Conservation (phyloP, 2,797 vertebrate genomes). For the Melopsittacus undulatus region DNA sequence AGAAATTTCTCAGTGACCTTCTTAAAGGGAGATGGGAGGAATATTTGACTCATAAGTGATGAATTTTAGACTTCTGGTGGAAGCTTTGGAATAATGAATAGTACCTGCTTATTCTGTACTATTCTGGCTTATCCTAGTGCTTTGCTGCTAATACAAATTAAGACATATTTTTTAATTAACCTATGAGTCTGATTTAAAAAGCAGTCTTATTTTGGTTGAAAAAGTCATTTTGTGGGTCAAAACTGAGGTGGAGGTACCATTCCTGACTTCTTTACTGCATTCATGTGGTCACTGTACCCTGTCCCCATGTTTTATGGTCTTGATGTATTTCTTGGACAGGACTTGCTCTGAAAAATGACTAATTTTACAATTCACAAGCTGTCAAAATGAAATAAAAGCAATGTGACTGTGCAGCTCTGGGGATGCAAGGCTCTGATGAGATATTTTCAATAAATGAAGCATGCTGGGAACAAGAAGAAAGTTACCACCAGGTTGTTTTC, state of each 20-base stretch:
- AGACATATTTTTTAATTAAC: background rate
- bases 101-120: conserved; percentile 24
- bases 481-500: background rate
- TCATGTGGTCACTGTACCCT: background rate
- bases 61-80: conserved; percentile 16
- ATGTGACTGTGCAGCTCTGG: background rate
- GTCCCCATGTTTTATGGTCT: fast-evolving
- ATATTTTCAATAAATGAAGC: background rate
- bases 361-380: background rate
- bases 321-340: background rate
- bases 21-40: conserved; percentile 15
- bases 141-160: conserved; percentile 20
- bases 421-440: background rate
- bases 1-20: conserved; percentile 39
- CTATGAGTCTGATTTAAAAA: conserved; percentile 11
- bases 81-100: conserved; percentile 59
- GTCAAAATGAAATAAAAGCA: background rate
- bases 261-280: background rate
- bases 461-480: background rate
- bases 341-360: background rate
- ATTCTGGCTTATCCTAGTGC: conserved; percentile 29
- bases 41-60: conserved; percentile 31
- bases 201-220: background rate
- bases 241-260: background rate
- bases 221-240: background rate